Evolutionary conservation across 2,888 invertebrate genomes (phyloP).

Genomic region (Himalopsyche tibetana): DNA sequence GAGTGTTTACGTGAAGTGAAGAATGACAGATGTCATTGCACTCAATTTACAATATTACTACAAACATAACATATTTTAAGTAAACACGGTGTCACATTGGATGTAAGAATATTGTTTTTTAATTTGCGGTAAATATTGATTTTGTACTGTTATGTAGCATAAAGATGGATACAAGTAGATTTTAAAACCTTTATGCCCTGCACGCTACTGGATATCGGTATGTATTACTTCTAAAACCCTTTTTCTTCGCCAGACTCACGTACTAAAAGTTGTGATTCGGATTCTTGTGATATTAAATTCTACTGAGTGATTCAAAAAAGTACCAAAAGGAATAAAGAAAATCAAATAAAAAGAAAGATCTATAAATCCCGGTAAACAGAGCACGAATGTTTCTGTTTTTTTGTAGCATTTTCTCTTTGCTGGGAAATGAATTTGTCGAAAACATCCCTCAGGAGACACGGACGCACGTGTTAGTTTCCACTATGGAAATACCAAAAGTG

Average conservation of each 20-base stretch:
- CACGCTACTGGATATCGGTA: too few species aligned
- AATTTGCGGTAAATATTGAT: too few species aligned
- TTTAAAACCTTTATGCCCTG: too few species aligned
- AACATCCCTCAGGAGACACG: not conserved
- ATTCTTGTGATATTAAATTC: slow-evolving; percentile 18
- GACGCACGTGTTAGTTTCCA: not conserved
- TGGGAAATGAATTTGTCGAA: not conserved
- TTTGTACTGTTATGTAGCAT: too few species aligned
- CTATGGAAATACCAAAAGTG: not conserved
- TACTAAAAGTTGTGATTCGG: not conserved
- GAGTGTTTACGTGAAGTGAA: too few species aligned
- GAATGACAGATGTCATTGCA: too few species aligned
- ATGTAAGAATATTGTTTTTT: too few species aligned
- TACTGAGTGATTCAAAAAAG: not conserved
- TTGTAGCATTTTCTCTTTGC: not conserved
- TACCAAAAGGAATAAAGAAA: not conserved
- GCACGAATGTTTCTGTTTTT: not conserved
- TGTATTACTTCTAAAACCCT: not conserved
- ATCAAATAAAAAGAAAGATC: slow-evolving; percentile 10
- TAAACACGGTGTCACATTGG: too few species aligned
- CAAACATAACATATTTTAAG: too few species aligned
- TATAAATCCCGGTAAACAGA: slow-evolving; percentile 5
- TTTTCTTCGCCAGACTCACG: not conserved
- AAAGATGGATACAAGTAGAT: too few species aligned
- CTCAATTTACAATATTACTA: too few species aligned